Percentiles rank a stretch among this genome's conserved stretches.
These are phyloP conservation scores for Gila orcuttii DNA, from an alignment of 2,113 vertebrate species.

Conservation along the genomic window DNA sequence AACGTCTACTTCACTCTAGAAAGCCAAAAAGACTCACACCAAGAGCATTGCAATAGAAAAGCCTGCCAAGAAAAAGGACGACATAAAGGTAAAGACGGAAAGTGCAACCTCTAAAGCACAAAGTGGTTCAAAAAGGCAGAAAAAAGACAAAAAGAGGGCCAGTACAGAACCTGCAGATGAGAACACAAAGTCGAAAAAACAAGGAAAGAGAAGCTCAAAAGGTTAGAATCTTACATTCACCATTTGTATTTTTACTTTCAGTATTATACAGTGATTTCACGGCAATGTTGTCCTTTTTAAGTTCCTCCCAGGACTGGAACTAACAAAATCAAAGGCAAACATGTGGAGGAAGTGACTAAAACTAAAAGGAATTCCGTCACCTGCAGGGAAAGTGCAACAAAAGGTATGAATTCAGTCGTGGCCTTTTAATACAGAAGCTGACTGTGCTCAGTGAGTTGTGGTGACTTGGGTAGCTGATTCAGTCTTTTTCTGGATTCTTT, in stretches of 20 bases:
- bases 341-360: conserved; percentile 18
- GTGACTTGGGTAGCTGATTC: background rate
- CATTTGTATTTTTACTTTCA: background rate
- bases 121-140: conserved; percentile 22
- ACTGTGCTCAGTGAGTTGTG: background rate
- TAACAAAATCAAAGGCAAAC: conserved; percentile 3
- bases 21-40: conserved; percentile 25
- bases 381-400: conserved; percentile 39
- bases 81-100: conserved; percentile 44
- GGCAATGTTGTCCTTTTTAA: background rate
- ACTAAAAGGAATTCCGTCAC: background rate
- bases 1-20: conserved; percentile 46
- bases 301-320: background rate
- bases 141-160: background rate
- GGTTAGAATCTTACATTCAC: conserved; percentile 8
- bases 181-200: background rate
- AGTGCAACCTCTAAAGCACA: background rate
- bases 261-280: background rate
- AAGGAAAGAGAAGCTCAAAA: conserved; percentile 22
- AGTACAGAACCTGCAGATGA: background rate
- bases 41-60: conserved; percentile 49
- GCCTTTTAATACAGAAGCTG: background rate
- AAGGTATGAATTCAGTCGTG: conserved; percentile 48
- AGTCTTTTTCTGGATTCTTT: background rate
- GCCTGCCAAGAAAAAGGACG: conserved; percentile 51